Conservation (phyloP, 2,113 vertebrate genomes). For the Suricata suricatta region DNA sequence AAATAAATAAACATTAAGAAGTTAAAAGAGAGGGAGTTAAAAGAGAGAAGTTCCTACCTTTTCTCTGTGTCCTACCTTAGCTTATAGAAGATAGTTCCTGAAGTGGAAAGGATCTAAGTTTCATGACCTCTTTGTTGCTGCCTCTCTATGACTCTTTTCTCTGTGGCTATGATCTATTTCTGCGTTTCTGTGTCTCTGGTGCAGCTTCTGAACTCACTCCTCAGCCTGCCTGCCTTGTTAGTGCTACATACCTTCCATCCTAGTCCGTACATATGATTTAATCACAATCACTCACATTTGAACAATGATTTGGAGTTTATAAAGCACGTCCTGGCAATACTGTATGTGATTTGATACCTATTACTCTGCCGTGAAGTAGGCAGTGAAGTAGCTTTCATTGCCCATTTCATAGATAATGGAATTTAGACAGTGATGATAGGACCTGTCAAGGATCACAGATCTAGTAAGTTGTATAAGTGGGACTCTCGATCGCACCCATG, state of each 20-base stretch:
- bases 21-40: too few species aligned
- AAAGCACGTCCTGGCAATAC: constrained; percentile 1
- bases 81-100: constrained; percentile 7
- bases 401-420: constrained; percentile 18
- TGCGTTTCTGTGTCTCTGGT: constrained; percentile 22
- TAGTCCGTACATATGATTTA: constrained; percentile 21
- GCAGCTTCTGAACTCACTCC: neutral
- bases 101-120: neutral
- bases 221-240: constrained; percentile 25
- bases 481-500: neutral
- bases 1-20: too few species aligned
- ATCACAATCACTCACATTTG: constrained; percentile 23
- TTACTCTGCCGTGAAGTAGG: constrained; percentile 2
- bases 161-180: neutral
- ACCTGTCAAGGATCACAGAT: constrained; percentile 10
- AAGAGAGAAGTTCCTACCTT: neutral
- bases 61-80: neutral
- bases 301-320: constrained; percentile 43
- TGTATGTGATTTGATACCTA: constrained; percentile 39
- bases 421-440: neutral
- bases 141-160: neutral
- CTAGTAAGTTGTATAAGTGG: neutral
- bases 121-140: constrained; percentile 15
- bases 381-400: constrained; percentile 47
- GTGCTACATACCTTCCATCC: neutral